phyloP scores from a whole-genome alignment of 1,140 invertebrate species.

The Globodera rostochiensis region DNA sequence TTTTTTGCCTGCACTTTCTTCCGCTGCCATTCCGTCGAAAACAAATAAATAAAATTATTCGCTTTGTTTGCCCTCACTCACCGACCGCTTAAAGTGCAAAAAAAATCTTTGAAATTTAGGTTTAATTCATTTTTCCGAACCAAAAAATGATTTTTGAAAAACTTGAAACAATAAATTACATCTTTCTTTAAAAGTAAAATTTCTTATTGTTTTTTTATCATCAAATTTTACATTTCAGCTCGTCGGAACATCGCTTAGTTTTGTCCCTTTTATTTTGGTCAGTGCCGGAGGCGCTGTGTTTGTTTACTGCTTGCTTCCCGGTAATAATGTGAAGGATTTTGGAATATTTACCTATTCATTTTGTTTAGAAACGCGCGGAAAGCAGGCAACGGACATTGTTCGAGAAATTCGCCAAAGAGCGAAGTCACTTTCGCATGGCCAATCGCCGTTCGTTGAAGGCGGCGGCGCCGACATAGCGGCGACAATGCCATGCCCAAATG shows the following conservation, averaged over 20 bases:
- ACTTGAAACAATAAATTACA: too few species aligned
- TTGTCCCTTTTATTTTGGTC: constrained; percentile 61
- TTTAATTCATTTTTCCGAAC: too few species aligned
- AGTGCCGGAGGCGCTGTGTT: constrained; percentile 49
- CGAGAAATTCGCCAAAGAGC: constrained; percentile 51
- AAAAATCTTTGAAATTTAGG: too few species aligned
- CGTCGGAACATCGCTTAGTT: constrained; percentile 59
- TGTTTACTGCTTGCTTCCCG: constrained; percentile 58
- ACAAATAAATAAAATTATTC: too few species aligned
- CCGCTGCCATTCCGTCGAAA: too few species aligned
- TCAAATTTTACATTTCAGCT: constrained; percentile 41
- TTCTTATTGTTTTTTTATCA: too few species aligned
- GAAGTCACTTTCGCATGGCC: constrained; percentile 35
- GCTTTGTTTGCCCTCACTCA: background rate
- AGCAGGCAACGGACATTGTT: constrained; percentile 45
- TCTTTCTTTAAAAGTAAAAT: too few species aligned
- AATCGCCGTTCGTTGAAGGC: background rate
- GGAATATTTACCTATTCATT: background rate
- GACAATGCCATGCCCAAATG: background rate
- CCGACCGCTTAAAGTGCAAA: too few species aligned
- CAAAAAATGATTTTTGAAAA: too few species aligned
- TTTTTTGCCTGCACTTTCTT: too few species aligned
- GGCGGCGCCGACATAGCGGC: background rate
- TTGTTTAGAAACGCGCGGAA: constrained; percentile 45
- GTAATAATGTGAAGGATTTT: constrained; percentile 33